Evolutionary conservation across 2,888 invertebrate species (phyloP), one percentile per base, ranked within the genome.

Genomic region (Caenorhabditis sp.): DNA sequence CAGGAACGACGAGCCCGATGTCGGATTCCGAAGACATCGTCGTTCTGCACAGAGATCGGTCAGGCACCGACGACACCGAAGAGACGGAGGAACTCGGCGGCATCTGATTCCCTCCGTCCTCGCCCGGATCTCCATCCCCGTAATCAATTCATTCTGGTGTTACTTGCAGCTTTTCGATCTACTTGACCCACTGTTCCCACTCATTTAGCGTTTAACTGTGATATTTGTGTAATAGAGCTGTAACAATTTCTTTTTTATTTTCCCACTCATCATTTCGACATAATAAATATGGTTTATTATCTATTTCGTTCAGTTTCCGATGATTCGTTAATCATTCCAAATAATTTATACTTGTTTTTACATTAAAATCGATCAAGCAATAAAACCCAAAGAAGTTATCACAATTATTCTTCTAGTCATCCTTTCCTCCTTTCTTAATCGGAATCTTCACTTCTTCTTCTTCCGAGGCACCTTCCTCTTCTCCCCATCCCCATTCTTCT

Each of bases 81-180:
- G 77, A 77, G 48, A 45, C 43, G 1, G 77, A 77, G 2, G 77
- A 77, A 15, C 27, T 77, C 35, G 76, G 76, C 15, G 76, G 76
- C 37, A 63, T 76, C 17, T 76, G 46, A 68, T 22, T 53, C 11
- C 8, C n/a, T 53, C 9, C 32, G 26, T 43, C 43, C 26, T 35
- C 9, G 8, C 32, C 24, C 7, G 56, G 50, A 63, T 58, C 58
- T 63, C 35, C 37, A 48, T 22, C 39, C 50, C 48, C 45, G 46
- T 56, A n/a, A n/a, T n/a, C n/a, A n/a, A n/a, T 48, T 22, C 13
- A 20, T 50, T 39, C 32, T 59, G 59, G 59, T 59, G 27, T 39
- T 37, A 30, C 15, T 26, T 45, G 35, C 32, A 35, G 26, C 30
- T 58, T 52, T 43, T 62, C 15, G 52, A 68, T 68, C 68, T 66